A percentile compares a stretch with the other conserved stretches of the same genome.
Evolutionary conservation across 2,797 vertebrate species (phyloP).

Genomic region (Coregonus sp.): DNA sequence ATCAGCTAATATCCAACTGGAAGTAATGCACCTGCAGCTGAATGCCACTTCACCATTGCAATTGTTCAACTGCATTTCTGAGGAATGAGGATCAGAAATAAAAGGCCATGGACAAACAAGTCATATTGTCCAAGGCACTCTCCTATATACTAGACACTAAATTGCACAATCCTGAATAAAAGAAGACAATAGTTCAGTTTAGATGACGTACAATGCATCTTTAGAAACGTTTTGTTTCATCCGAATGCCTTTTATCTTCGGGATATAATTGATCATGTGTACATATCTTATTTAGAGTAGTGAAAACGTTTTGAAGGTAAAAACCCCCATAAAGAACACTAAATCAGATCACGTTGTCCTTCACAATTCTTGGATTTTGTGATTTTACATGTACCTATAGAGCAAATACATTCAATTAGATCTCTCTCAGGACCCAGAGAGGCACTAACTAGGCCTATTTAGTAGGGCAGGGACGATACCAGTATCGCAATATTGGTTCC

Average conservation of each 20-base stretch:
- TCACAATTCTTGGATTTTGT: not conserved
- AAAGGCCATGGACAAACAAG: conserved; percentile 89
- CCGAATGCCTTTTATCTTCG: conserved; percentile 46
- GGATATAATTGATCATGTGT: conserved; percentile 7
- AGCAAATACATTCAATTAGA: too few species aligned
- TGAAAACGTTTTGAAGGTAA: not conserved
- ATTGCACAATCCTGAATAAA: conserved; percentile 81
- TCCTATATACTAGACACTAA: conserved; percentile 82
- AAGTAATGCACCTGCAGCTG: conserved; percentile 99
- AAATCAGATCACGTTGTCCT: not conserved
- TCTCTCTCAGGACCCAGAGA: too few species aligned
- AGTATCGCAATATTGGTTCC: too few species aligned
- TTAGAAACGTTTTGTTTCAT: conserved; percentile 66
- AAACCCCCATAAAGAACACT: not conserved
- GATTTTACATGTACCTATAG: too few species aligned
- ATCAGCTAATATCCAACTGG: conserved; percentile 94
- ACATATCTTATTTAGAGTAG: not conserved
- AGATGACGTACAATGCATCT: conserved; percentile 79
- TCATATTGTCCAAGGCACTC: conserved; percentile 82
- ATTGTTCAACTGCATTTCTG: conserved; percentile 87
- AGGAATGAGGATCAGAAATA: conserved; percentile 81
- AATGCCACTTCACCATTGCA: conserved; percentile 95
- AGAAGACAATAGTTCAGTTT: conserved; percentile 75
- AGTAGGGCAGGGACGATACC: too few species aligned
- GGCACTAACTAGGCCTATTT: too few species aligned